These are phyloP conservation scores for Leptinotarsa juncta DNA, from an alignment of 2,888 invertebrate genomes.

Conservation along the genomic window DNA sequence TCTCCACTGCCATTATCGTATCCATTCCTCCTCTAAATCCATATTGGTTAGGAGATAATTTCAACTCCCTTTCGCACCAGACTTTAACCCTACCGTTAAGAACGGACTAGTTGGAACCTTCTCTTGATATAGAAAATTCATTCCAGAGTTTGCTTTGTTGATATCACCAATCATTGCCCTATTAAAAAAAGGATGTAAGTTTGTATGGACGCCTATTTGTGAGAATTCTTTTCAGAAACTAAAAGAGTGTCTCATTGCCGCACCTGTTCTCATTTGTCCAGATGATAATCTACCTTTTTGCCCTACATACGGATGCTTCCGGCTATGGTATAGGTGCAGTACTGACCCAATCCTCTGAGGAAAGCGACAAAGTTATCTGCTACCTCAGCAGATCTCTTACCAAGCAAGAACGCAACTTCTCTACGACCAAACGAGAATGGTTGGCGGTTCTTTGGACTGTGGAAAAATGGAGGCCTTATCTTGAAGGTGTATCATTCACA, in stretches of 20 bases:
- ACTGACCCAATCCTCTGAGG: not conserved
- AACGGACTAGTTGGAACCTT: constrained; percentile 35
- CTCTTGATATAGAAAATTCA: constrained; percentile 39
- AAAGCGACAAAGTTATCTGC: not conserved
- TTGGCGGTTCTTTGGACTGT: constrained; percentile 24
- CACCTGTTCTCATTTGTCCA: no score
- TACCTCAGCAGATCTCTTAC: constrained; percentile 9
- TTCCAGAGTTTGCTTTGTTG: constrained; percentile 33
- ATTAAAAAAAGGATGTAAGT: constrained; percentile 28
- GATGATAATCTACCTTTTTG: not conserved
- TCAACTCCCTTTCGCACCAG: no score
- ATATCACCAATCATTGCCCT: constrained; percentile 33
- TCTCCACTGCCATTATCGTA: no score
- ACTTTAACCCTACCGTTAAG: no score
- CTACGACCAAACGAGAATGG: constrained; percentile 17
- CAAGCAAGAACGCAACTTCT: constrained; percentile 21
- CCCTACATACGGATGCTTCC: constrained; percentile 9
- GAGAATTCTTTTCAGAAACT: no score
- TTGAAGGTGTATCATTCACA: constrained; percentile 37
- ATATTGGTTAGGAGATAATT: no score
- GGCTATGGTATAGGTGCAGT: constrained; percentile 9
- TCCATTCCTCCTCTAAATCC: no score
- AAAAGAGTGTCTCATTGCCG: no score
- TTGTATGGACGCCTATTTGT: not conserved
- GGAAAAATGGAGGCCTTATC: constrained; percentile 36